These are phyloP conservation scores for Ptilorrhoa leucosticta DNA, from an alignment of 2,113 vertebrate genomes.

Conservation along the genomic window DNA sequence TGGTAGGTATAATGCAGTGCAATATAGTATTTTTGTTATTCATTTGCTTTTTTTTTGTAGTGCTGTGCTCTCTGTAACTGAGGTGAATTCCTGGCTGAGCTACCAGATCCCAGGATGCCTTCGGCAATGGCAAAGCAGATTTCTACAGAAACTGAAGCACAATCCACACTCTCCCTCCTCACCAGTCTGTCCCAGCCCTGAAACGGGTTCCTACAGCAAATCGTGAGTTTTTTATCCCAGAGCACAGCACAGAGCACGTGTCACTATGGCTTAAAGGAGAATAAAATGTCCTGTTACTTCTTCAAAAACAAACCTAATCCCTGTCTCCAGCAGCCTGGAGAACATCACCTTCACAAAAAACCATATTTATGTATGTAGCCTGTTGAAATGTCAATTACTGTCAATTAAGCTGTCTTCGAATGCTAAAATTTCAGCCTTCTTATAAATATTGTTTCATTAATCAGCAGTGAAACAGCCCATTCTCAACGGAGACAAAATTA, in stretches of 20 bases:
- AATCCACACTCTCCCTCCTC: not conserved
- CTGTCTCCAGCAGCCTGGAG: not conserved
- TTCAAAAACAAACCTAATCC: not conserved
- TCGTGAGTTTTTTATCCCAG: not conserved
- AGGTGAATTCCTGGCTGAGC: not conserved
- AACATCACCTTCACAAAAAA: not conserved
- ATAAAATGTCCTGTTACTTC: not conserved
- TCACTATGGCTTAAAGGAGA: not conserved
- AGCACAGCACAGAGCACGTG: rapidly evolving
- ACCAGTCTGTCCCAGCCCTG: not conserved
- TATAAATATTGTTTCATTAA: not conserved
- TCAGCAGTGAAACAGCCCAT: not conserved
- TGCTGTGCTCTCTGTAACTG: not conserved
- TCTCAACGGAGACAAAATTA: not conserved
- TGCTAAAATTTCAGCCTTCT: not conserved
- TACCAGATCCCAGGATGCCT: not conserved
- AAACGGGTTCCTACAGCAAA: not conserved
- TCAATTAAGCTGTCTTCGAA: not conserved
- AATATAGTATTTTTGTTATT: not conserved
- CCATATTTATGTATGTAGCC: rapidly evolving
- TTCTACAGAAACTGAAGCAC: not conserved
- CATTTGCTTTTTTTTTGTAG: not conserved
- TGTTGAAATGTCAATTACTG: not conserved
- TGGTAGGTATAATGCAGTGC: not conserved
- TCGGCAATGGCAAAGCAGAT: not conserved